Evolutionary conservation across 2,888 invertebrate genomes (phyloP), one percentile per base, ranked within the genome.

Genomic region (Nipponacmea schrenckii): DNA sequence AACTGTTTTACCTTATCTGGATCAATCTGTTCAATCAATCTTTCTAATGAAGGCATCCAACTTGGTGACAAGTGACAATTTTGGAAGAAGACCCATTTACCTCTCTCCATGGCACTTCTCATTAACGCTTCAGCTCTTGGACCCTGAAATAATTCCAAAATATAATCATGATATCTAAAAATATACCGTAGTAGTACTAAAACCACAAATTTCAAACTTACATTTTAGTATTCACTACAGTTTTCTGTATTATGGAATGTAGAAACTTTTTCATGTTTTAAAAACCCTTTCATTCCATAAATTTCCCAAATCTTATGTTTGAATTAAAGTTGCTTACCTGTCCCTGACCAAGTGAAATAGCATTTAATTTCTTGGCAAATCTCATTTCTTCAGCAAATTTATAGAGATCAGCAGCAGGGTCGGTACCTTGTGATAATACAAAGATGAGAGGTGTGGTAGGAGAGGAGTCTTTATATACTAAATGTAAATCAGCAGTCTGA

Each of bases 41-140:
- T 90, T 87, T 96, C 96, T 70, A 96, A 88, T 17, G 92, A 91
- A 4, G 95, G 94, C 95, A 96, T 95, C 94, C 94, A 96, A 66
- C 95, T 95, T 0, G 95, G 95, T 0, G 96, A 94, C 83, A 96
- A 90, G 88, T 96, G 96, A 81, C 96, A 96, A 89, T 96, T 96
- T 93, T 96, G 91, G 87, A 95, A 94, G 87, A 95, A 96, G 0
- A 96, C 93, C 96, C 96, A 96, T 83, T 93, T 93, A 0, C 96
- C 96, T 73, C 92, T 91, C 80, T 94, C 94, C 77, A 92, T 91
- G 4, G 95, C 94, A 66, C 91, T 90, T 73, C 90, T 91, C 89
- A 96, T 93, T 92, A 96, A 91, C 39, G 91, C 91, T 82, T 94
- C 94, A 0, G 96, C 96, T 65, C 94, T 91, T 0, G 95, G 95